A percentile compares a stretch with the other conserved stretches of the same genome.
These are phyloP conservation scores for Catagonus wagneri DNA, from an alignment of 2,113 vertebrate species.

Conservation along the genomic window DNA sequence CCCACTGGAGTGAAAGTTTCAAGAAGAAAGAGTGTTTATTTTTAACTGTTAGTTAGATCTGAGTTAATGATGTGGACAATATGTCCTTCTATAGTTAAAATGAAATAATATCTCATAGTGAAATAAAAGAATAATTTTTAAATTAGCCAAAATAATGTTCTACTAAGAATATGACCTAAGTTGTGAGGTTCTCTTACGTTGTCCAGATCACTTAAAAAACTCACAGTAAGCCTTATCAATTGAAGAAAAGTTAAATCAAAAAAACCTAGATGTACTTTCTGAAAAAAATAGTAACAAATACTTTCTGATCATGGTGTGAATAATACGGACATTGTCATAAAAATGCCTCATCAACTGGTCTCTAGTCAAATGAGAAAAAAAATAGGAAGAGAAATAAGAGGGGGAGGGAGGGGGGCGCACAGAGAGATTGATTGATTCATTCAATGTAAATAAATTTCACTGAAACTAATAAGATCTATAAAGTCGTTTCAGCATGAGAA, in stretches of 20 bases:
- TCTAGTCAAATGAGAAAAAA: not conserved
- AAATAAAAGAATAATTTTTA: not conserved
- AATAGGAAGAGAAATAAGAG: not conserved
- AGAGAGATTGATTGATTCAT: not conserved
- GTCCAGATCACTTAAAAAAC: not conserved
- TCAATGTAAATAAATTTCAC: constrained; percentile 60
- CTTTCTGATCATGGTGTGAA: not conserved
- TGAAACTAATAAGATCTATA: constrained; percentile 46
- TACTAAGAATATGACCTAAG: not conserved
- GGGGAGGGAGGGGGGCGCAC: not conserved
- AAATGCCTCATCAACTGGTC: not conserved
- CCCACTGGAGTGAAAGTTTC: not conserved
- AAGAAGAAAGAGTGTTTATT: not conserved
- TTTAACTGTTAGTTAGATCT: not conserved
- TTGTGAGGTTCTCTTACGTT: not conserved
- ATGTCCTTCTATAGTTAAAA: not conserved
- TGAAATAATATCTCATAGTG: not conserved
- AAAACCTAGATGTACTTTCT: not conserved
- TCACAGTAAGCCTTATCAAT: not conserved
- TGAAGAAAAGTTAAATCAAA: constrained; percentile 8
- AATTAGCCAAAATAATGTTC: not conserved
- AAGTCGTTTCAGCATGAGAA: constrained; percentile 48
- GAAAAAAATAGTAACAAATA: not conserved
- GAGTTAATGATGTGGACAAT: not conserved
- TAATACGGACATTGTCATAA: not conserved